Conservation (phyloP, 1,140 invertebrate genomes). For the Drosophila azteca region DNA sequence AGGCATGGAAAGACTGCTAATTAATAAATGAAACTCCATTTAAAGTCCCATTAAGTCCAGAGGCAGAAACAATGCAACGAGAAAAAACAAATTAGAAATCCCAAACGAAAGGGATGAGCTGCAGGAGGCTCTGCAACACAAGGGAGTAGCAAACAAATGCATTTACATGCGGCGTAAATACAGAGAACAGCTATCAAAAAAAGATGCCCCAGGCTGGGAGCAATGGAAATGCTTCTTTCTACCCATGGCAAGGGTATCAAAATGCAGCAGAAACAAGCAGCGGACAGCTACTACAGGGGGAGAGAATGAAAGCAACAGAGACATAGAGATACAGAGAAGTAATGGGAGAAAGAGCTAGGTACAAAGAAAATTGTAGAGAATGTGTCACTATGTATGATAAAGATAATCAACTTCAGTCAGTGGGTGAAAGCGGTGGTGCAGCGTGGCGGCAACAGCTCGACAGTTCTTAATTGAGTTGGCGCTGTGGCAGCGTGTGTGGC, state of each 20-base stretch:
- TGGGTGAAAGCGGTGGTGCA: constrained; percentile 26
- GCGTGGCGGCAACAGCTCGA: constrained; percentile 65
- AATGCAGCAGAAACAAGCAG: too few species aligned
- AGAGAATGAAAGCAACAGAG: too few species aligned
- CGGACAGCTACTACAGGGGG: too few species aligned
- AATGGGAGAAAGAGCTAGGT: constrained; percentile 5
- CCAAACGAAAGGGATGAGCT: constrained; percentile 2
- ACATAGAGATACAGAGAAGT: neutral
- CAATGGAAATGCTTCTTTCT: too few species aligned
- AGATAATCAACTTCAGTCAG: constrained; percentile 71
- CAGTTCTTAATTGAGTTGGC: constrained; percentile 82
- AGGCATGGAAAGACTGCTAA: constrained; percentile 12
- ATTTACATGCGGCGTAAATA: constrained; percentile 40
- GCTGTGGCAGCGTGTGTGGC: constrained; percentile 64
- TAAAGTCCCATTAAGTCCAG: constrained; percentile 32
- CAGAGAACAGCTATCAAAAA: neutral
- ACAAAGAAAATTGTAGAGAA: constrained; percentile 1
- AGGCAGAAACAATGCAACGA: neutral
- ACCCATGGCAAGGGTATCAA: too few species aligned
- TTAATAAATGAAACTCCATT: constrained; percentile 34
- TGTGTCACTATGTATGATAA: constrained; percentile 36
- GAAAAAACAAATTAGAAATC: constrained; percentile 30
- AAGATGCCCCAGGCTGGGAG: too few species aligned
- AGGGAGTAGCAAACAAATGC: constrained; percentile 45
- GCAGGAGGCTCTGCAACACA: neutral